A percentile compares a stretch with the other conserved stretches of the same genome.
These are phyloP conservation scores for Drosophila merina DNA, from an alignment of 2,888 invertebrate genomes.

Conservation along the genomic window DNA sequence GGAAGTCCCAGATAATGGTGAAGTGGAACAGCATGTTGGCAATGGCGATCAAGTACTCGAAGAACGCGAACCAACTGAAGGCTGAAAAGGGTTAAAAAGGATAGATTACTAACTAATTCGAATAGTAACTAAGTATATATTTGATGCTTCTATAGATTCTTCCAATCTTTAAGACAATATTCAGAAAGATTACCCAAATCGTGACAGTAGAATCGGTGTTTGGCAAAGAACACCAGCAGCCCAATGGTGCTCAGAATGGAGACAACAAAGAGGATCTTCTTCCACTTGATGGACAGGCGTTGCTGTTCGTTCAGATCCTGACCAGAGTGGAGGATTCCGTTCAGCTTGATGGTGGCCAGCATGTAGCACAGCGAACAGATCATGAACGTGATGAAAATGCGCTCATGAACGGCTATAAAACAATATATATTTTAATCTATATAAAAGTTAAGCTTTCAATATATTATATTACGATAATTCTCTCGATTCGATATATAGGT, in stretches of 20 bases:
- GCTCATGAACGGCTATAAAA: conserved; percentile 93
- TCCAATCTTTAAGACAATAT: background rate
- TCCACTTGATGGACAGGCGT: conserved; percentile 86
- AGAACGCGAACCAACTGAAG: conserved; percentile 97
- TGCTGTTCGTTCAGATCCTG: conserved; percentile 83
- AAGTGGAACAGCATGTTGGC: conserved; percentile 97
- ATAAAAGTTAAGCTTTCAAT: background rate
- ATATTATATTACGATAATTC: conserved; percentile 91
- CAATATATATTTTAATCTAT: background rate
- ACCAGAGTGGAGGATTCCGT: conserved; percentile 79
- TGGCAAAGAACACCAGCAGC: conserved; percentile 93
- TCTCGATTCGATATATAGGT: conserved; percentile 97
- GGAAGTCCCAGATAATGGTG: conserved; percentile 94
- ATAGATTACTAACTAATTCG: too few relatives aligned
- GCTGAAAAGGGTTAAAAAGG: conserved; percentile 86
- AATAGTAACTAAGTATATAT: too few relatives aligned
- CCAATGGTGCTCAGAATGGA: conserved; percentile 92
- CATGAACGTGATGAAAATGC: conserved; percentile 96
- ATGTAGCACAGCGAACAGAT: conserved; percentile 92
- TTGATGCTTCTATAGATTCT: too few relatives aligned
- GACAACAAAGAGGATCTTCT: conserved; percentile 90
- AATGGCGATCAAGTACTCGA: conserved; percentile 95
- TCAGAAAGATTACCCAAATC: conserved; percentile 89
- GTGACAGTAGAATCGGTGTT: conserved; percentile 94
- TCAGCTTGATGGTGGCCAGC: conserved; percentile 88